Evolutionary conservation across 1,140 invertebrate genomes (phyloP), one percentile per base, ranked within the genome.

Genomic region (Neodiprion fabricii): DNA sequence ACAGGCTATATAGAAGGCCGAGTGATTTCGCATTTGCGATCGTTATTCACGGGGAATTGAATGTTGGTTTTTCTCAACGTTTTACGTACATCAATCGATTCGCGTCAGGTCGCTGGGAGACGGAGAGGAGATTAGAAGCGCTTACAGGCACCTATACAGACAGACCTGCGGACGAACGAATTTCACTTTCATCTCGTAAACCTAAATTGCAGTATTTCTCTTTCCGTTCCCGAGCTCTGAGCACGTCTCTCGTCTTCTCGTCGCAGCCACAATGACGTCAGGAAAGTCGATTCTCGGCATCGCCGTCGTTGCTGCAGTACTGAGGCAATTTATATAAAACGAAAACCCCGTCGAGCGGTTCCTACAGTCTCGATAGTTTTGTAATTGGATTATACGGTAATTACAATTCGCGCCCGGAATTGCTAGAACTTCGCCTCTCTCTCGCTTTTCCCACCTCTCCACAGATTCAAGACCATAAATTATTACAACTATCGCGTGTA

Each of bases 121-220:
- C 17, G 40, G 0, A 21, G 28, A 73, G 10, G 17, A 14, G 14
- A 53, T 67, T 21, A 47, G 48, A 12, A 61, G 40, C 61, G 74
- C 66, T 17, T 61, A 61, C 9, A 61, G 53, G 53, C 8, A 14
- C 11, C 53, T 4, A 17, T 9, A 40, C 28, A 61, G n/a, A 14
- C n/a, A 14, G 11, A 12, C n/a, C n/a, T 7, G 7, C 53, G n/a
- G 53, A 61, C 11, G 53, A 61, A 61, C 53, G 75, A 83, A 77
- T 82, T 84, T 83, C 81, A 80, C 82, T 84, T 84, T 84, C 79
- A 73, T 76, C 79, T 82, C 82, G 81, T 83, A 80, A 83, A 83
- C 77, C 73, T 75, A 74, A 80, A 78, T 77, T 61, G n/a, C 53
- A 61, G 11, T 61, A 69, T 11, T 14, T 69, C 8, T 69, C 23